Percentiles rank a stretch among this genome's conserved stretches.
These are phyloP conservation scores for Drosophila borborema DNA, from an alignment of 2,888 invertebrate species.

Conservation along the genomic window DNA sequence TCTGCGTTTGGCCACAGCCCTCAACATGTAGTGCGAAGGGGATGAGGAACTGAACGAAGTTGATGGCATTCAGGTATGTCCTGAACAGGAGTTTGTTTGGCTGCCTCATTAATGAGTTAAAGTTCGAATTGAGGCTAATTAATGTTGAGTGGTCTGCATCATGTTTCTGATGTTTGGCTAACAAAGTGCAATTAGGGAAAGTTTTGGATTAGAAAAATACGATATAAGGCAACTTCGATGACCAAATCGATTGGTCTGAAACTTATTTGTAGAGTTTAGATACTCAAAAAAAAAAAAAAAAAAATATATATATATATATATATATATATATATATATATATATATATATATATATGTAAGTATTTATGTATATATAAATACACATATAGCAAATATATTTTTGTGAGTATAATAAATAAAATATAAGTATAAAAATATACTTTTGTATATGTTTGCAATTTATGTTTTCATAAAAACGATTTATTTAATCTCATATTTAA, in stretches of 20 bases:
- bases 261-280: neutral
- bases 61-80: constrained; percentile 27
- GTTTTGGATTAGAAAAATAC: constrained; percentile 51
- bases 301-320: no score
- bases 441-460: no score
- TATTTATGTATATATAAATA: no score
- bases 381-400: no score
- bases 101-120: constrained; percentile 78
- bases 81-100: constrained; percentile 61
- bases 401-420: no score
- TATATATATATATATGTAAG: no score
- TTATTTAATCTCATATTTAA: no score
- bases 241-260: constrained; percentile 25
- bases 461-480: no score
- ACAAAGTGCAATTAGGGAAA: constrained; percentile 79
- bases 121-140: constrained; percentile 76
- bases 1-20: constrained; percentile 34
- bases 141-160: constrained; percentile 71
- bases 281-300: neutral
- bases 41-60: neutral
- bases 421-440: no score
- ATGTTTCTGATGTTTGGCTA: constrained; percentile 50
- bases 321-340: no score
- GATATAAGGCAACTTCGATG: constrained; percentile 16
- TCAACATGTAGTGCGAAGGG: constrained; percentile 19